Evolutionary conservation across 2,797 vertebrate species (phyloP), one percentile per base, ranked within the genome.

Genomic region (Emydoidea blandingii): DNA sequence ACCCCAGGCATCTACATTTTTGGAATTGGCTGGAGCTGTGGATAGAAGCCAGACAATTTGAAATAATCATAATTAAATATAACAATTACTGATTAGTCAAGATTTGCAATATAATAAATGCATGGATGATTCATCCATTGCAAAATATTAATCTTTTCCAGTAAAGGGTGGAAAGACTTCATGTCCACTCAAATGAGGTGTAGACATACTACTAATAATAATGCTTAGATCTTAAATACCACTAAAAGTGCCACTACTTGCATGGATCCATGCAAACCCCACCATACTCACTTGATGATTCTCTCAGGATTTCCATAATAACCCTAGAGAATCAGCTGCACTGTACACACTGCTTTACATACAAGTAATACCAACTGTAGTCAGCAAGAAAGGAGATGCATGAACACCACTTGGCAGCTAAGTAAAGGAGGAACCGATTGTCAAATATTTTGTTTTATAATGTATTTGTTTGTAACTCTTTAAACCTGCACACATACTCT

Each of bases 221-320:
- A 92, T 29, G 86, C 2, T 50, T 88, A 91, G 84, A 54, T 84
- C 95, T 95, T 89, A 93, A 90, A 97, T 86, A 86, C 47, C 54
- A 49, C 80, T 54, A 54, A 54, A 25, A 23, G 54, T 25, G 54
- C 54, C 1, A 19, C 78, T 94, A 80, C 65, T 91, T 92, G 89
- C 87, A 88, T 44, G 0, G 4, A 93, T 85, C 88, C 62, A 0
- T 56, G 65, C 87, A 6, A 0, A 80, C 81, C 87, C 85, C 80
- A 53, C 85, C 83, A 89, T 93, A 21, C 93, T 93, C 93, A 78
- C 95, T 89, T 10, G 80, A 83, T 93, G 93, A 74, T 96, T 96
- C 91, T 96, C 96, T 96, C 53, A 84, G 85, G 53, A 68, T 92
- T 85, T 92, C 74, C 8, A 0, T 95, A 88, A 95, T 44, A 3